Evolutionary conservation across 2,888 invertebrate species (phyloP).

Genomic region (Xestia rhomboidea): DNA sequence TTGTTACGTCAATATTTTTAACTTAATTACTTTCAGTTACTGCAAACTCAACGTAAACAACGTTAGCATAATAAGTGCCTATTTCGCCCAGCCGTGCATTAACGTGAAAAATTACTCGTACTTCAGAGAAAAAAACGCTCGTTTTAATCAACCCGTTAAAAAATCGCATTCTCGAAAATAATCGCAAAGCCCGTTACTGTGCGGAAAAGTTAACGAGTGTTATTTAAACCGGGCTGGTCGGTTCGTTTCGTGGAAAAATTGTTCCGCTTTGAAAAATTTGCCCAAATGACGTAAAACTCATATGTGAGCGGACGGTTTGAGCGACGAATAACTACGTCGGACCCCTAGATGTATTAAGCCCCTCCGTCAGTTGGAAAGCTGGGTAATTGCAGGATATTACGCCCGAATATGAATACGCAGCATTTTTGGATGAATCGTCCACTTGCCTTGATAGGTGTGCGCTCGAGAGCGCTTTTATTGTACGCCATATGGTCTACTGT

Average conservation of each 20-base stretch:
- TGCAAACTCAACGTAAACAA: slow-evolving; percentile 61
- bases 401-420: slow-evolving; percentile 63
- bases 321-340: slow-evolving; percentile 75
- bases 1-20: slow-evolving; percentile 60
- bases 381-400: slow-evolving; percentile 76
- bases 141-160: slow-evolving; percentile 86
- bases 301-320: slow-evolving; percentile 77
- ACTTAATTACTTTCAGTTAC: slow-evolving; percentile 66
- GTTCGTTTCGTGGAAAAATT: slow-evolving; percentile 82
- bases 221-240: slow-evolving; percentile 81
- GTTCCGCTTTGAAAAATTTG: slow-evolving; percentile 86
- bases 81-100: slow-evolving; percentile 71
- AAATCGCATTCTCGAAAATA: slow-evolving; percentile 85
- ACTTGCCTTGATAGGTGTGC: slow-evolving; percentile 47
- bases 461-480: slow-evolving; percentile 53
- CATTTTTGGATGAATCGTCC: slow-evolving; percentile 57
- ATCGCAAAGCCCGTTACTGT: slow-evolving; percentile 81
- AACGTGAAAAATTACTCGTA: slow-evolving; percentile 78
- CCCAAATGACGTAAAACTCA: slow-evolving; percentile 88
- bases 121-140: slow-evolving; percentile 67
- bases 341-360: slow-evolving; percentile 76
- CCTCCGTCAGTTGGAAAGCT: slow-evolving; percentile 72
- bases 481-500: slow-evolving; percentile 53
- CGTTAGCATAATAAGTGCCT: slow-evolving; percentile 71
- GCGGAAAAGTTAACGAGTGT: slow-evolving; percentile 88